These are phyloP conservation scores for Misgurnus anguillicaudatus DNA, from an alignment of 2,113 vertebrate genomes.

Conservation along the genomic window DNA sequence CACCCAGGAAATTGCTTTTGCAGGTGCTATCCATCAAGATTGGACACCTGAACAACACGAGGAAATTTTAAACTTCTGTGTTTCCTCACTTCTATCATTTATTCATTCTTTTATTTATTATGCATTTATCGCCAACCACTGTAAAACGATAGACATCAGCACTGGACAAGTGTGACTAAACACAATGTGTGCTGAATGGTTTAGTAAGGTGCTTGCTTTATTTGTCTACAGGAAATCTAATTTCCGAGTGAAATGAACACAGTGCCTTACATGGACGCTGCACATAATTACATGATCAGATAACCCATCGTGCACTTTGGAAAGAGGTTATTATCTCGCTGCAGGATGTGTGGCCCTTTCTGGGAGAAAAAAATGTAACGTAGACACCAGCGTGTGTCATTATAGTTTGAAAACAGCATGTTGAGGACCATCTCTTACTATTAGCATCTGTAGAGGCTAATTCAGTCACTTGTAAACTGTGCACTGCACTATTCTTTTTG, in stretches of 20 bases:
- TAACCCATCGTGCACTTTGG: constrained; percentile 36
- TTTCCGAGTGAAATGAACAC: constrained; percentile 46
- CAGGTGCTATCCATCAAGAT: constrained; percentile 53
- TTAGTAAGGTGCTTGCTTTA: constrained; percentile 10
- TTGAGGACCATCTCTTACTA: background rate
- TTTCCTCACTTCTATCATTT: background rate
- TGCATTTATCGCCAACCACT: constrained; percentile 9
- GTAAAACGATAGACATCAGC: constrained; percentile 12
- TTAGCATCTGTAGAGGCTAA: background rate
- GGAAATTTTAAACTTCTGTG: constrained; percentile 1
- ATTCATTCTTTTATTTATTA: constrained; percentile 4
- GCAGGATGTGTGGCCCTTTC: constrained; percentile 11
- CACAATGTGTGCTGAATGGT: background rate
- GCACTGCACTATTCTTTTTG: background rate
- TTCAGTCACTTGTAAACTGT: background rate
- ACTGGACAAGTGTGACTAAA: constrained; percentile 18
- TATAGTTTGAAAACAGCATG: background rate
- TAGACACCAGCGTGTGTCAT: background rate
- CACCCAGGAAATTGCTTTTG: constrained; percentile 54
- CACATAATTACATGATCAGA: constrained; percentile 46
- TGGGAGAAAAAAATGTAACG: constrained; percentile 11
- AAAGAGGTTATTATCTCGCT: constrained; percentile 40
- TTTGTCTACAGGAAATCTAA: constrained; percentile 53
- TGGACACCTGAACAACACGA: constrained; percentile 44
- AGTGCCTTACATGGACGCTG: constrained; percentile 30